A percentile compares a stretch with the other conserved stretches of the same genome.
Conservation (phyloP, 1,140 invertebrate species). For the Latrodectus geometricus region DNA sequence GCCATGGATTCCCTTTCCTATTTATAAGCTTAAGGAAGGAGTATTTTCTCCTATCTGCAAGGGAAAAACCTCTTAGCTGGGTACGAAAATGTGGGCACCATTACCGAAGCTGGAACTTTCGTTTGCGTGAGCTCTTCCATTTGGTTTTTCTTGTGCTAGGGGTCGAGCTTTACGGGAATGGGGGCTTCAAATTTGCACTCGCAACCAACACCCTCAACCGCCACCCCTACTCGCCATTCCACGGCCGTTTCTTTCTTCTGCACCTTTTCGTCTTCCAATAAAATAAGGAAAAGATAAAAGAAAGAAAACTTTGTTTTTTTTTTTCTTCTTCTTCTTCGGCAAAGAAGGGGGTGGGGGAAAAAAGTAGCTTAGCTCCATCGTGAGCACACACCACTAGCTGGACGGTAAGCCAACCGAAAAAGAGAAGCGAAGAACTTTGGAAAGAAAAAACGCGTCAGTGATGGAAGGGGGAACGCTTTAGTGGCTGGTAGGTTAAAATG, state of each 20-base stretch:
- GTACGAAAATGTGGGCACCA: no score
- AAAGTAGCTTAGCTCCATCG: not conserved
- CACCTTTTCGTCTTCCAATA: constrained; percentile 3
- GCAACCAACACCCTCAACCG: not conserved
- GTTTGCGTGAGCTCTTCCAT: no score
- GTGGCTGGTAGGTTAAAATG: not conserved
- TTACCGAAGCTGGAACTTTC: no score
- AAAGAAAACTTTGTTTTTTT: not conserved
- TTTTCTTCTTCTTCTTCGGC: no score
- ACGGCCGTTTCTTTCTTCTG: not conserved
- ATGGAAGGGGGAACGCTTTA: not conserved
- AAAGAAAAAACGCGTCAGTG: not conserved
- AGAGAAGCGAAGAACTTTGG: not conserved
- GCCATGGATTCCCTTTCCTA: no score
- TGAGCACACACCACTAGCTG: not conserved
- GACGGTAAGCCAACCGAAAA: not conserved
- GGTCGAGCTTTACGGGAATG: not conserved
- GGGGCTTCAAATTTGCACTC: constrained; percentile 47
- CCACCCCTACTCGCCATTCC: not conserved
- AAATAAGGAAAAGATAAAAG: constrained; percentile 6
- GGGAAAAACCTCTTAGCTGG: no score
- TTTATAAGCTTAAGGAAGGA: no score
- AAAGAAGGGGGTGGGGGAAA: no score
- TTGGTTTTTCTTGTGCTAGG: not conserved
- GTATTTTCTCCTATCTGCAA: no score